These are phyloP conservation scores for Takifugu rubripes DNA, from an alignment of 2,797 vertebrate genomes.

Conservation along the genomic window DNA sequence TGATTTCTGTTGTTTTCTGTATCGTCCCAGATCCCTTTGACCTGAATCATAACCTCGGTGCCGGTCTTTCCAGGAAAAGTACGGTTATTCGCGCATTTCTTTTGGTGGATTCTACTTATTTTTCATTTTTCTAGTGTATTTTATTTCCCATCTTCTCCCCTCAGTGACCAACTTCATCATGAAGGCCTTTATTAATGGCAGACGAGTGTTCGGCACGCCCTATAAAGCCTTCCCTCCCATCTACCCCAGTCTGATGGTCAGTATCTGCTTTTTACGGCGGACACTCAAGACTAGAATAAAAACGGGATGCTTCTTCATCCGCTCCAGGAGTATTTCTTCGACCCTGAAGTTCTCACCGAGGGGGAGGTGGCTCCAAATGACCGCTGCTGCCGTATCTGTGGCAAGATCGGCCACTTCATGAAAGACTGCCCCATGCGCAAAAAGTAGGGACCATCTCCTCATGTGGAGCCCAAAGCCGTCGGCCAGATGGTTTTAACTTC, in stretches of 20 bases:
- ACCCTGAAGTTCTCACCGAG: conserved; percentile 90
- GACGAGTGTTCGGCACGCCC: conserved; percentile 89
- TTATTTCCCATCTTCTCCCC: neutral
- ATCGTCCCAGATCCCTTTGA: conserved; percentile 87
- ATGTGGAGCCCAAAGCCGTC: no score
- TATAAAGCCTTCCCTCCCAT: conserved; percentile 80
- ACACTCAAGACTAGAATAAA: neutral
- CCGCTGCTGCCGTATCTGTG: conserved; percentile 94
- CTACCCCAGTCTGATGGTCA: conserved; percentile 86
- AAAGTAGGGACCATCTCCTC: conserved; percentile 74
- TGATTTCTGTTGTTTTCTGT: conserved; percentile 3
- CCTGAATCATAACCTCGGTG: conserved; percentile 94
- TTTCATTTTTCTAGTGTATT: neutral
- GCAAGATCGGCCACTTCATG: conserved; percentile 97
- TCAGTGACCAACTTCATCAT: conserved; percentile 98
- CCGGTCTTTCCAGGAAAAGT: conserved; percentile 95
- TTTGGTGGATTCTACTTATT: neutral
- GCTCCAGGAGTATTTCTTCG: conserved; percentile 92
- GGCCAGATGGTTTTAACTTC: neutral
- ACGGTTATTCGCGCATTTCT: conserved; percentile 39
- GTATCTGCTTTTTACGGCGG: conserved; percentile 27
- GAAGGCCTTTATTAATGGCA: conserved; percentile 96
- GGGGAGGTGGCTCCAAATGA: conserved; percentile 93
- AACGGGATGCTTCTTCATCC: conserved; percentile 2
- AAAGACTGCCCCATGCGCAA: conserved; percentile 92